These are phyloP conservation scores for Enteromius treurensis DNA, from an alignment of 2,797 vertebrate genomes.

Conservation along the genomic window DNA sequence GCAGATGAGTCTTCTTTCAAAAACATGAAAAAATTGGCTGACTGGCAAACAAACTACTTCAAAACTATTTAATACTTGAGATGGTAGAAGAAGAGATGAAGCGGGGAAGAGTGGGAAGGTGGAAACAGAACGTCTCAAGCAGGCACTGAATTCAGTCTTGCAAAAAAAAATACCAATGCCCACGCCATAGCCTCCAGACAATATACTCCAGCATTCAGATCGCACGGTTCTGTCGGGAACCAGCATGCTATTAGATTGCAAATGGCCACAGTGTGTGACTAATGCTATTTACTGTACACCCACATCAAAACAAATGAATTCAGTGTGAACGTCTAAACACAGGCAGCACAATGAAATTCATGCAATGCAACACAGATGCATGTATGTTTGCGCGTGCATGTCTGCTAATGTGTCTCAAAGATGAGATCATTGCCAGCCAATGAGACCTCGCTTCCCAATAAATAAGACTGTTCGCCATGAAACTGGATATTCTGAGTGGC, in stretches of 20 bases:
- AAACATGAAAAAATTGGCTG: background rate
- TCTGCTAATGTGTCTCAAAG: constrained; percentile 21
- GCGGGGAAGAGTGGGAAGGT: background rate
- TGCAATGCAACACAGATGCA: constrained; percentile 36
- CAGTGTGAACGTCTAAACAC: background rate
- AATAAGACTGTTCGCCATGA: constrained; percentile 27
- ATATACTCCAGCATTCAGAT: background rate
- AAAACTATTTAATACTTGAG: background rate
- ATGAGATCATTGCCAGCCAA: constrained; percentile 46
- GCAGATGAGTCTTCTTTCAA: background rate
- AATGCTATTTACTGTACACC: background rate
- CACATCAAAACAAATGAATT: background rate
- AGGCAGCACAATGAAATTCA: constrained; percentile 18
- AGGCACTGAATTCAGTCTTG: background rate
- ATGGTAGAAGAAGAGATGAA: background rate
- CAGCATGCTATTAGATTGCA: background rate
- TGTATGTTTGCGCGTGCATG: background rate
- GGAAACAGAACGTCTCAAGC: background rate
- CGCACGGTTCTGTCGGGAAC: background rate
- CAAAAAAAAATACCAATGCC: constrained; percentile 18
- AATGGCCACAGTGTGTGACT: background rate
- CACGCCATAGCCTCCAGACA: background rate
- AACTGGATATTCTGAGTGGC: constrained; percentile 33
- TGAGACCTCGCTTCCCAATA: constrained; percentile 32
- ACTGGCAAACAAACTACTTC: background rate